Conservation (phyloP, 2,888 invertebrate genomes). For the Eristalinus sepulchralis region DNA sequence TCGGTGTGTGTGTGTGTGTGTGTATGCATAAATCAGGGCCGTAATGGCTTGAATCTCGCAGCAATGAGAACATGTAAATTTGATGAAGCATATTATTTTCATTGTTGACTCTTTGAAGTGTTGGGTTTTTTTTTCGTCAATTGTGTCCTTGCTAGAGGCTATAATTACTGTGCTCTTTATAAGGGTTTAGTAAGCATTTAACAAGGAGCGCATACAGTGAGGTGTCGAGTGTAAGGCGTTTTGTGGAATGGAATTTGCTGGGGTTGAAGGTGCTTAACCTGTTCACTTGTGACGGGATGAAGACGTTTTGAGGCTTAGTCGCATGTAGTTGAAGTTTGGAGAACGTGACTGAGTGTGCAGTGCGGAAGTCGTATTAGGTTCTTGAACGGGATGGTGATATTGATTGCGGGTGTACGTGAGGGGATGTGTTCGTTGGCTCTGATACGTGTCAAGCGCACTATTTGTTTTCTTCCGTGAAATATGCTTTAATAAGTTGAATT, state of each 20-base stretch:
- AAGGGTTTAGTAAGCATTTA: neutral
- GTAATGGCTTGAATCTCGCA: slow-evolving; percentile 25
- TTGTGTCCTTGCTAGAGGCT: neutral
- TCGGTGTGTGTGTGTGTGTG: neutral
- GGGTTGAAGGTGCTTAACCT: neutral
- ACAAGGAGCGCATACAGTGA: neutral
- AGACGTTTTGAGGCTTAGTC: neutral
- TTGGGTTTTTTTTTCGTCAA: neutral
- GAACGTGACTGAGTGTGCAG: neutral
- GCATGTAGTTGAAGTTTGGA: neutral
- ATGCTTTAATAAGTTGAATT: neutral
- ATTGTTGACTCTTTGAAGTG: slow-evolving; percentile 12
- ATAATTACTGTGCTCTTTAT: neutral
- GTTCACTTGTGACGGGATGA: neutral
- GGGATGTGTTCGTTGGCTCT: neutral
- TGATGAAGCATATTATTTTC: slow-evolving; percentile 32
- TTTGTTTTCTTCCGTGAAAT: neutral
- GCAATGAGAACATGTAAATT: slow-evolving; percentile 25
- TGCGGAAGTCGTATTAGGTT: neutral
- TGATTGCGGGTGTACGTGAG: neutral
- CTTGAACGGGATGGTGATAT: neutral
- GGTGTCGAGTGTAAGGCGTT: neutral
- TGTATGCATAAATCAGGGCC: slow-evolving; percentile 1
- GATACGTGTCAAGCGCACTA: neutral
- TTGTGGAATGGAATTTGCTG: neutral